Conservation (phyloP, 2,113 vertebrate species). For the Hippolais icterina region DNA sequence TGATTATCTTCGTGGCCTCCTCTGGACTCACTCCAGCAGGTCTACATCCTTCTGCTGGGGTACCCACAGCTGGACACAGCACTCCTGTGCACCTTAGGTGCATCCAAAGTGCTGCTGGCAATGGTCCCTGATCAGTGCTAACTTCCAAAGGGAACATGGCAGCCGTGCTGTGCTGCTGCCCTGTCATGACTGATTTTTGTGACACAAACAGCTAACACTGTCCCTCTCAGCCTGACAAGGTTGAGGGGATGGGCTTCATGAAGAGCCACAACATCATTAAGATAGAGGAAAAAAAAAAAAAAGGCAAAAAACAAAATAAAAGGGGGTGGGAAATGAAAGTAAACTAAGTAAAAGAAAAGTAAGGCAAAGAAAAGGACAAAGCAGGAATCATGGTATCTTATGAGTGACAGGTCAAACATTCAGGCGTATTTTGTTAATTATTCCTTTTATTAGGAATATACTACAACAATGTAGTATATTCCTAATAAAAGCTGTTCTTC, state of each 20-base stretch:
- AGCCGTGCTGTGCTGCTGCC: background rate
- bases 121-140: background rate
- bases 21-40: background rate
- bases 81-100: background rate
- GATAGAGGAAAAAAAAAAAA: rapidly evolving
- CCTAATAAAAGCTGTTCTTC: background rate
- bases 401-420: background rate
- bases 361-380: background rate
- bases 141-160: background rate
- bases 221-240: background rate
- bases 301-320: rapidly evolving
- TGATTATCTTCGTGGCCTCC: background rate
- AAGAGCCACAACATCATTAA: background rate
- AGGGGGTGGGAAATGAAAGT: rapidly evolving
- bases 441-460: no score
- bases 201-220: background rate
- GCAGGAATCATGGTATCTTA: background rate
- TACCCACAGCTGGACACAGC: background rate
- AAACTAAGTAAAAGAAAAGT: background rate
- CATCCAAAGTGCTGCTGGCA: background rate
- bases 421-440: background rate
- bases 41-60: background rate
- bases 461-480: background rate
- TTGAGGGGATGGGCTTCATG: background rate
- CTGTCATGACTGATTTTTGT: background rate